A percentile compares a stretch with the other conserved stretches of the same genome.
These are phyloP conservation scores for Exephanes ischioxanthus DNA, from an alignment of 2,888 invertebrate genomes.

Conservation along the genomic window DNA sequence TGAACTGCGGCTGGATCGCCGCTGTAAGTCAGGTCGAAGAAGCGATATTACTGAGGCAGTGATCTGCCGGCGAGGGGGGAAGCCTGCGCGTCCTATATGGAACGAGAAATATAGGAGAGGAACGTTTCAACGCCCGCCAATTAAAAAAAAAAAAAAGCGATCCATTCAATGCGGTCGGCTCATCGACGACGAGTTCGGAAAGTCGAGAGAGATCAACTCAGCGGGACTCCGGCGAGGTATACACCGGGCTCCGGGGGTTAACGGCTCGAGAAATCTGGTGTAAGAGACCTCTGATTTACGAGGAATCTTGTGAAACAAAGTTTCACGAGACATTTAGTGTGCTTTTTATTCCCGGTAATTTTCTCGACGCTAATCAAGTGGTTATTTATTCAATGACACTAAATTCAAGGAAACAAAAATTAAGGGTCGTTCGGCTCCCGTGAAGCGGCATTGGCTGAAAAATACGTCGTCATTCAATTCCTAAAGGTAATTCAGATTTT, in stretches of 20 bases:
- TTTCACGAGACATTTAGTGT: constrained; percentile 5
- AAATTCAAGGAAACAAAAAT: too few species aligned
- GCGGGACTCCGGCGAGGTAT: constrained; percentile 1
- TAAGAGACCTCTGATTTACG: background rate
- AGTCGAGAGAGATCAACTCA: constrained; percentile 31
- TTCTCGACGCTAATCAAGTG: background rate
- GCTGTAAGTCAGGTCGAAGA: constrained; percentile 12
- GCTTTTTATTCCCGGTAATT: background rate
- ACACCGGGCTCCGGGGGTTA: constrained; percentile 12
- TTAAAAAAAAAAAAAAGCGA: constrained; percentile 8
- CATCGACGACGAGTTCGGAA: constrained; percentile 35
- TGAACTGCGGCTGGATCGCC: background rate
- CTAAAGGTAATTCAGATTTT: too few species aligned
- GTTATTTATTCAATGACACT: background rate
- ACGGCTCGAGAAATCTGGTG: constrained; percentile 19
- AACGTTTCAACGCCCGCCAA: constrained; percentile 29
- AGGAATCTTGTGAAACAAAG: constrained; percentile 15
- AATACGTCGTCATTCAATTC: too few species aligned
- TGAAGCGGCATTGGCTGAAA: too few species aligned
- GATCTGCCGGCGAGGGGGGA: background rate
- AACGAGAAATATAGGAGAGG: constrained; percentile 23
- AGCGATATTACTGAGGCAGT: background rate
- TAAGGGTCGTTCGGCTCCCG: too few species aligned
- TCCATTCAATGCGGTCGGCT: constrained; percentile 28
- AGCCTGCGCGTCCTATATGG: constrained; percentile 8